phyloP scores from a whole-genome alignment of 2,888 invertebrate genomes.

The Thumatha senex region DNA sequence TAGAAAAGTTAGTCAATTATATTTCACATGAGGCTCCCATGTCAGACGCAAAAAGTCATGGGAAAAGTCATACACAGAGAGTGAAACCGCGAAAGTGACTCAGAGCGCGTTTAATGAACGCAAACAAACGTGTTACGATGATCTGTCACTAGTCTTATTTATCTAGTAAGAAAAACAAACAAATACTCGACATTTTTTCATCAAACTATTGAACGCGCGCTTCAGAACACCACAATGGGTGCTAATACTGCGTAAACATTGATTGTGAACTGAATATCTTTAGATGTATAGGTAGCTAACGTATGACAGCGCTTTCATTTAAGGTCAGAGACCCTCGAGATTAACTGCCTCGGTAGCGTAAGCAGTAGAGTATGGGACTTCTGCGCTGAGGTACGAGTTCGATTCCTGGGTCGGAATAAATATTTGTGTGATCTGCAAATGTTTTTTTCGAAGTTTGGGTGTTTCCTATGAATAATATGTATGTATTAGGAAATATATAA shows the following conservation, averaged over 20 bases:
- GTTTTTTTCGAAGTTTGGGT: too few relatives aligned
- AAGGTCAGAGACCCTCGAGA: too few relatives aligned
- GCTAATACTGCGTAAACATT: background rate
- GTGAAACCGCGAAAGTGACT: constrained; percentile 31
- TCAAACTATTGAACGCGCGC: background rate
- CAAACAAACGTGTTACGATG: constrained; percentile 6
- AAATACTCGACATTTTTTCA: background rate
- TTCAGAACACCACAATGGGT: background rate
- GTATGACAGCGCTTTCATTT: too few relatives aligned
- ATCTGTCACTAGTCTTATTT: constrained; percentile 7
- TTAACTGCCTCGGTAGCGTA: too few relatives aligned
- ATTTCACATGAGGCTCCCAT: constrained; percentile 33
- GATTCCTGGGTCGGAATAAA: too few relatives aligned
- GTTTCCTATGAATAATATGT: too few relatives aligned
- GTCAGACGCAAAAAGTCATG: constrained; percentile 35
- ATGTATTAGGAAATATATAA: too few relatives aligned
- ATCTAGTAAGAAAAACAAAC: background rate
- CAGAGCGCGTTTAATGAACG: constrained; percentile 11
- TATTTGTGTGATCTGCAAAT: too few relatives aligned
- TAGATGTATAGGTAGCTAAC: too few relatives aligned
- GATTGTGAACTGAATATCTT: background rate
- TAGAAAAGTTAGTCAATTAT: constrained; percentile 26
- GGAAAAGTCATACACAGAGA: constrained; percentile 17
- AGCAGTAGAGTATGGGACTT: too few relatives aligned
- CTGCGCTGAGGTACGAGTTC: too few relatives aligned